Percentiles rank a stretch among this genome's conserved stretches.
phyloP scores from a whole-genome alignment of 1,140 invertebrate species.

The Wiebesia pumilae region DNA sequence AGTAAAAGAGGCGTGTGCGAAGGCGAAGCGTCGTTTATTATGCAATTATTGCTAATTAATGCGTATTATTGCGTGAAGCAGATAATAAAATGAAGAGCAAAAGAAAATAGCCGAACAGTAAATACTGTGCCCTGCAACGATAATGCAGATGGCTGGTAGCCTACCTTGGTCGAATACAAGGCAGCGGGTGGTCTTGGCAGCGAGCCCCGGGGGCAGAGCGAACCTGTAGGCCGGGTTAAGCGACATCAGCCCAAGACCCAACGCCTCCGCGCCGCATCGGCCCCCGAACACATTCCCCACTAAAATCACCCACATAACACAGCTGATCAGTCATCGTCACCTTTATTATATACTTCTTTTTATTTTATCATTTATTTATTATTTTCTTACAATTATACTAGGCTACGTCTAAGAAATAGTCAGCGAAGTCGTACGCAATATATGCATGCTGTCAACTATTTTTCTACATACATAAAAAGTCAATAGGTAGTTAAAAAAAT shows the following conservation, averaged over 20 bases:
- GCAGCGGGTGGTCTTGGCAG: constrained; percentile 75
- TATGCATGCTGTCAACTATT: background rate
- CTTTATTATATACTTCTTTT: constrained; percentile 33
- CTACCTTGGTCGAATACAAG: constrained; percentile 77
- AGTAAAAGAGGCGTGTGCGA: background rate
- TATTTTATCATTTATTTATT: constrained; percentile 8
- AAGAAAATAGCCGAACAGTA: background rate
- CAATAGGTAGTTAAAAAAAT: background rate
- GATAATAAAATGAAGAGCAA: background rate
- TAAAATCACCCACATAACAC: constrained; percentile 69
- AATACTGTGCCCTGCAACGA: constrained; percentile 38
- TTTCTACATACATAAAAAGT: background rate
- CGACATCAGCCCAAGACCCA: constrained; percentile 74
- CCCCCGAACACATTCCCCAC: constrained; percentile 76
- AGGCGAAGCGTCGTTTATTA: background rate
- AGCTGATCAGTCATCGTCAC: constrained; percentile 48
- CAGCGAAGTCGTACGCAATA: constrained; percentile 13
- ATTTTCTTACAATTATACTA: background rate
- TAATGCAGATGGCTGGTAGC: constrained; percentile 72
- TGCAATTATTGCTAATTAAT: background rate
- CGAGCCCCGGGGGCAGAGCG: constrained; percentile 75
- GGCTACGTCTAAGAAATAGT: background rate
- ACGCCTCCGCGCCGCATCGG: constrained; percentile 75
- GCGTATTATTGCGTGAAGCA: background rate
- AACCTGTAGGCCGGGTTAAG: constrained; percentile 76